phyloP scores from a whole-genome alignment of 2,888 invertebrate species.

The Sympetrum striolatum region DNA sequence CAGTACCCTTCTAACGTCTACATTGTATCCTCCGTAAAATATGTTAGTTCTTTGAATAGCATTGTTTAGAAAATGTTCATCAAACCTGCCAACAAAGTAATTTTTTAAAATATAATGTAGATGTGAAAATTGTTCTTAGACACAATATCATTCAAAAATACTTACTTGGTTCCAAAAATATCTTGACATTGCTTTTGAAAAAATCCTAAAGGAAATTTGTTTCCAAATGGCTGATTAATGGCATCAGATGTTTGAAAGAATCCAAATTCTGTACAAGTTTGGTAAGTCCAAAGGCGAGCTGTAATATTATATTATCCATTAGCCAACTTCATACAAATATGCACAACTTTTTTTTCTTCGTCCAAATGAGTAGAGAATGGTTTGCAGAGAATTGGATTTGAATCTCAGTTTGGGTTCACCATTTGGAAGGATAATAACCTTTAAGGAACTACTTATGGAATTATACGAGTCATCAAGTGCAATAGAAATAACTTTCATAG shows the following conservation, averaged over 20 bases:
- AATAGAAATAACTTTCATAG: too few relatives aligned
- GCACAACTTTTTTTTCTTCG: too few relatives aligned
- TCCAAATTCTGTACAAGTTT: slow-evolving; percentile 96
- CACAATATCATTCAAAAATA: not conserved
- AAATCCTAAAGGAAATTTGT: slow-evolving; percentile 77
- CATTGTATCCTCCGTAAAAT: slow-evolving; percentile 78
- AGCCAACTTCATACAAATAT: not conserved
- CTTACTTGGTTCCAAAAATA: slow-evolving; percentile 77
- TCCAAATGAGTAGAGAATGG: too few relatives aligned
- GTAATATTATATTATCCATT: slow-evolving; percentile 58
- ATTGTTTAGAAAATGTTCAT: slow-evolving; percentile 65
- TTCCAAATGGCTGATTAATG: slow-evolving; percentile 70
- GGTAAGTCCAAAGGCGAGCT: slow-evolving; percentile 88
- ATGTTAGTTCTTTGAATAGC: slow-evolving; percentile 76
- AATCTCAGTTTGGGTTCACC: too few relatives aligned
- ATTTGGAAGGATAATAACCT: too few relatives aligned
- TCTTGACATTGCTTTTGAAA: slow-evolving; percentile 83
- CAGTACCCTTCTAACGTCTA: slow-evolving; percentile 75
- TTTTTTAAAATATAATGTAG: not conserved
- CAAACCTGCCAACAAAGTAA: slow-evolving; percentile 62
- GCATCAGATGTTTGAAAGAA: slow-evolving; percentile 88
- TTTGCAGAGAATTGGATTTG: too few relatives aligned
- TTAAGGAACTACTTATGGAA: too few relatives aligned
- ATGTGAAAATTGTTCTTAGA: slow-evolving; percentile 49
- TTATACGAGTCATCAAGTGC: too few relatives aligned